Evolutionary conservation across 2,888 invertebrate genomes (phyloP), one percentile per base, ranked within the genome.

Genomic region (Drepanosiphum platanoidis): DNA sequence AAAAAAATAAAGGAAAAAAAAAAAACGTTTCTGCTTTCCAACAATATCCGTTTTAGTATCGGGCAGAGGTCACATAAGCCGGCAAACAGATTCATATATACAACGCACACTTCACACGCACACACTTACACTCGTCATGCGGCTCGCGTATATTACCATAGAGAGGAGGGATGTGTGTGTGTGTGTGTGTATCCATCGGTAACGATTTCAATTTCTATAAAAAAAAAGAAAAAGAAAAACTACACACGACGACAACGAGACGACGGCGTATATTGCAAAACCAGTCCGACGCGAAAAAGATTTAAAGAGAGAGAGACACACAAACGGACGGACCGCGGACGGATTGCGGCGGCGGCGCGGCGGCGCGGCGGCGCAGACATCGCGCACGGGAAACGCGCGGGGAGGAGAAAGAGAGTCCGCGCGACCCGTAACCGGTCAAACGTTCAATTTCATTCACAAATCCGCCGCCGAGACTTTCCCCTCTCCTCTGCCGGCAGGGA

Each of bases 381-480:
- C 36, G 36, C 36, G 36, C 36, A 30, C 36, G 36, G 80, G 70
- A 80, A 80, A 80, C 27, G 61, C 61, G n/a, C n/a, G n/a, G n/a
- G 11, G 46, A 32, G 39, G 66, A 66, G 46, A 77, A 68, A 75
- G 83, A 84, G 83, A 75, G 75, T 52, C 36, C 72, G 32, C 30
- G 70, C 3, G 32, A n/a, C n/a, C 27, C 22, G 64, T 75, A 84
- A 84, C 83, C 83, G 75, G 83, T 84, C 75, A 36, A 52, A 84
- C 75, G 66, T 84, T 84, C 75, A 68, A 68, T 84, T 84, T 84
- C 83, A 84, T 84, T 84, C 83, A 84, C 83, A 83, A 84, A 84
- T 66, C 83, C n/a, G 18, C n/a, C 61, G 83, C n/a, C n/a, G n/a
- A n/a, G n/a, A 68, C 64, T 66, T 64, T 74, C 64, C 74, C 52